A percentile compares a stretch with the other conserved stretches of the same genome.
phyloP scores from a whole-genome alignment of 2,888 invertebrate genomes.

The Xylocampa areola region DNA sequence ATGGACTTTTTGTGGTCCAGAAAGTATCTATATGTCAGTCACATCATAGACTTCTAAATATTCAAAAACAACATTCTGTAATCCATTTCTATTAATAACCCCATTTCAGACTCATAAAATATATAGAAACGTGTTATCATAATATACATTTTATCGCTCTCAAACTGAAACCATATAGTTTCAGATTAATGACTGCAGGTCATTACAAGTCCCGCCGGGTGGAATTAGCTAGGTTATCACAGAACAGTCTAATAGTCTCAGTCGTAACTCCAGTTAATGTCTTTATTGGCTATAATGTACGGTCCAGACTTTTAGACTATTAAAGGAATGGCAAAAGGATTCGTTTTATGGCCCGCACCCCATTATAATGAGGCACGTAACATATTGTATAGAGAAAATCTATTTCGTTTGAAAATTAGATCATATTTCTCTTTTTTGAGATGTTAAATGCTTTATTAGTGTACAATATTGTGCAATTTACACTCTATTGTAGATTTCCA shows the following conservation, averaged over 20 bases:
- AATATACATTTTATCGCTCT: too few relatives aligned
- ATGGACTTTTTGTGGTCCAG: too few relatives aligned
- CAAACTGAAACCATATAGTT: constrained; percentile 23
- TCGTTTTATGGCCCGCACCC: constrained; percentile 53
- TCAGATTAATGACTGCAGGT: constrained; percentile 27
- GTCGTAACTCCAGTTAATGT: constrained; percentile 52
- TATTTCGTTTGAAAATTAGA: constrained; percentile 4
- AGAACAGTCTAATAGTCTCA: constrained; percentile 34
- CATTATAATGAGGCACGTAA: constrained; percentile 55
- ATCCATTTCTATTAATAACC: neutral
- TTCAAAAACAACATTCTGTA: neutral
- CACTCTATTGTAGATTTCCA: too few relatives aligned
- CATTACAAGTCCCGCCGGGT: constrained; percentile 52
- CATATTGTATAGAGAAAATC: constrained; percentile 41
- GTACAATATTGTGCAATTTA: too few relatives aligned
- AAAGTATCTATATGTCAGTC: too few relatives aligned
- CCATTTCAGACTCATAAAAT: constrained; percentile 2
- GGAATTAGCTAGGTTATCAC: constrained; percentile 53
- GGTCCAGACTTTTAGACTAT: constrained; percentile 53
- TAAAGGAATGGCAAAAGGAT: constrained; percentile 52
- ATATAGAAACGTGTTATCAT: constrained; percentile 8
- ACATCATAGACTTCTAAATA: too few relatives aligned
- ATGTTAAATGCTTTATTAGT: too few relatives aligned
- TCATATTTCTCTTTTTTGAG: neutral
- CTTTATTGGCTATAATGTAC: constrained; percentile 49